Evolutionary conservation across 2,888 invertebrate species (phyloP).

Genomic region (Apodemia mormo): DNA sequence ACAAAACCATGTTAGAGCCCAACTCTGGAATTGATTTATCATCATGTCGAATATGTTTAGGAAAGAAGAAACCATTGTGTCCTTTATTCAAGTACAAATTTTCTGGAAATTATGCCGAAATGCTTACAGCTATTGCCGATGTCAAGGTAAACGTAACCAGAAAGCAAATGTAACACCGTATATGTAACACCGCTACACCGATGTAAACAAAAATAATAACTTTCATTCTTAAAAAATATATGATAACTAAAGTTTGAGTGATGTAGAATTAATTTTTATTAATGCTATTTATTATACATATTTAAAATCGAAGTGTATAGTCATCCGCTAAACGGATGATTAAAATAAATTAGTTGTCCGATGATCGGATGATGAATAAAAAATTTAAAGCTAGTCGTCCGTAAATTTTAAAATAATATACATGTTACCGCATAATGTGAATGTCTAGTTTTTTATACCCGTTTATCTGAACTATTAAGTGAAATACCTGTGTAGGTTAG

Average conservation of each 20-base stretch:
- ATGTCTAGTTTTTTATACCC: no score
- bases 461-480: no score
- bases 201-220: conserved; percentile 16
- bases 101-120: conserved; percentile 78
- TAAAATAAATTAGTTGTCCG: no score
- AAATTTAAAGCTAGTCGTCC: no score
- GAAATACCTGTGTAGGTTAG: no score
- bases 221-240: not conserved
- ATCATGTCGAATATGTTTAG: conserved; percentile 72
- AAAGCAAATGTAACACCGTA: not conserved
- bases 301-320: no score
- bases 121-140: conserved; percentile 75
- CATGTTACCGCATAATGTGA: no score
- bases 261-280: no score
- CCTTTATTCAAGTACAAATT: conserved; percentile 73
- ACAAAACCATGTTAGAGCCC: conserved; percentile 56
- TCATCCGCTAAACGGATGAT: no score
- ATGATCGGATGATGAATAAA: no score
- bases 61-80: conserved; percentile 67
- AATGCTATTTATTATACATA: no score
- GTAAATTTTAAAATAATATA: no score
- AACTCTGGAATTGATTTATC: conserved; percentile 56
- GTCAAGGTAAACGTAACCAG: conserved; percentile 61
- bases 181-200: not conserved
- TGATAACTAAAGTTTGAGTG: not conserved